A percentile compares a stretch with the other conserved stretches of the same genome.
These are phyloP conservation scores for Halichoeres trimaculatus DNA, from an alignment of 2,113 vertebrate genomes.

Conservation along the genomic window DNA sequence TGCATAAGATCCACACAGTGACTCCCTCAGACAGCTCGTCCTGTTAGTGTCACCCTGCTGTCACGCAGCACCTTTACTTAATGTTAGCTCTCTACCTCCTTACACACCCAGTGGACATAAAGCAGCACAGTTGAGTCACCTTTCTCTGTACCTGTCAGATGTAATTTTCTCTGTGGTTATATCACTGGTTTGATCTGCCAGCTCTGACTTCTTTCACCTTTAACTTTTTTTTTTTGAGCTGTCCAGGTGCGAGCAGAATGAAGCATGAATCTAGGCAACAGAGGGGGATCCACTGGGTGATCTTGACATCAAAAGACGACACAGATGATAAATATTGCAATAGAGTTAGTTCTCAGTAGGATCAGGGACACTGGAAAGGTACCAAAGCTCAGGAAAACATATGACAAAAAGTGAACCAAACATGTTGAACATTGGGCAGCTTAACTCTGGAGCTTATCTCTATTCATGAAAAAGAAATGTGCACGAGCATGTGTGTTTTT, in stretches of 20 bases:
- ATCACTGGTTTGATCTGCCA: conserved; percentile 18
- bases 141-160: conserved; percentile 40
- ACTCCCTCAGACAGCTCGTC: background rate
- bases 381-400: background rate
- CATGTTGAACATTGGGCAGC: too few species aligned
- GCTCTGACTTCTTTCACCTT: conserved; percentile 7
- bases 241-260: background rate
- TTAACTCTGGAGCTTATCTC: too few species aligned
- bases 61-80: background rate
- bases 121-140: conserved; percentile 11
- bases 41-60: background rate
- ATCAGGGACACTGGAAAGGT: background rate
- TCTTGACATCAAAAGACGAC: background rate
- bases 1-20: background rate
- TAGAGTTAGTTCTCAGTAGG: background rate
- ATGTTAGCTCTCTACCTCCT: background rate
- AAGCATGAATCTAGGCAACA: too few species aligned
- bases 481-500: too few species aligned
- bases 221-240: background rate
- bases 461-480: too few species aligned
- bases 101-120: conserved; percentile 10
- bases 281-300: background rate
- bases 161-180: conserved; percentile 21
- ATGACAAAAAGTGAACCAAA: background rate
- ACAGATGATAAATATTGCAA: background rate